Evolutionary conservation across 2,888 invertebrate genomes (phyloP), one percentile per base, ranked within the genome.

Genomic region (Tetropium fuscum): DNA sequence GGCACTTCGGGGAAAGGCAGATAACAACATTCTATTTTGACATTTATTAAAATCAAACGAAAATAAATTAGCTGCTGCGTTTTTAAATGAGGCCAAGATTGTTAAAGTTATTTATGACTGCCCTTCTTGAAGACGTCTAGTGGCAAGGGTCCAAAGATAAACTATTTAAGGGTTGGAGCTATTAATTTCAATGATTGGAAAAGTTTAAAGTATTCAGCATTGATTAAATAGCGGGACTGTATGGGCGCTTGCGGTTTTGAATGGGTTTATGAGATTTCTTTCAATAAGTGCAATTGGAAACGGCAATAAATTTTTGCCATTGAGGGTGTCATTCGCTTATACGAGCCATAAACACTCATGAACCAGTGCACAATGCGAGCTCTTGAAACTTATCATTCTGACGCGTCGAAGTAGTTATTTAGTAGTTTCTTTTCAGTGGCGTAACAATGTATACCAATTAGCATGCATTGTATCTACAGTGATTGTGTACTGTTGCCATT

Each of bases 281-380:
- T 51, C 40, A 51, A 51, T 51, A 40, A 51, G 40, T 25, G 40
- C 40, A 51, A 51, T 51, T 38, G 25, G 27, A 40, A 10, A 13
- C 38, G 32, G 22, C 51, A 11, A 51, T 51, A 51, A 51, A 51
- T 51, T 51, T 27, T 51, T 40, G 11, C 51, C 7, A 18, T 45
- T 45, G 18, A 38, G 59, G 57, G 47, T 58, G 64, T 56, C 64
- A 59, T 44, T 59, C 64, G 64, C 40, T 65, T 62, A 66, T 66
- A 61, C 63, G 64, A 41, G 43, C 63, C 57, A 66, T 68, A 68
- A 66, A 69, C 68, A 66, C 64, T 68, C 66, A 66, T 66, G 65
- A 65, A 60, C 38, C 40, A 40, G 60, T 64, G 68, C 60, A 64
- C 68, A 70, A 68, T 67, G 53, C 48, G 47, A 58, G 65, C 66